phyloP scores from a whole-genome alignment of 2,797 vertebrate species.

The Acanthurus leucopareius region DNA sequence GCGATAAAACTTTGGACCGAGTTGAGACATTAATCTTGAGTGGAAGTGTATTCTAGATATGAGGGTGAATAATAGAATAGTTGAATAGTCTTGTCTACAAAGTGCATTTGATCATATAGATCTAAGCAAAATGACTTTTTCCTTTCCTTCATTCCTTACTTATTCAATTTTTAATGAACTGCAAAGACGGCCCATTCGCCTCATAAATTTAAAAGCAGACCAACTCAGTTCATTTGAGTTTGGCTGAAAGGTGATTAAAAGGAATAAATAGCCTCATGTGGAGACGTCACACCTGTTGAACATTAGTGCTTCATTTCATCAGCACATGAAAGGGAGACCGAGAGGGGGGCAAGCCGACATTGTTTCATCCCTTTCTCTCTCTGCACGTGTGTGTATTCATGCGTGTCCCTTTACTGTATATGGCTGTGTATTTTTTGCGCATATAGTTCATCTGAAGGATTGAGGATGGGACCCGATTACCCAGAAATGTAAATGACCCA shows the following conservation, averaged over 20 bases:
- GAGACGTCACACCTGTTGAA: conserved; percentile 64
- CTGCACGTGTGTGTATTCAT: conserved; percentile 21
- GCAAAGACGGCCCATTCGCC: conserved; percentile 16
- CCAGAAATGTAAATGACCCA: conserved; percentile 29
- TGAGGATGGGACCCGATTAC: conserved; percentile 20
- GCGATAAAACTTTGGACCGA: background rate
- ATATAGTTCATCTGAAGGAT: conserved; percentile 30
- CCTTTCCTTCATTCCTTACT: background rate
- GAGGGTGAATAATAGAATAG: too few species aligned
- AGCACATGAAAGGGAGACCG: conserved; percentile 75
- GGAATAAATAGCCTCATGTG: conserved; percentile 55
- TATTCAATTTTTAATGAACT: conserved; percentile 42
- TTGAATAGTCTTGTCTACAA: background rate
- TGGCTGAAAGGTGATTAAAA: conserved; percentile 66
- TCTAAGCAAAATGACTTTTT: background rate
- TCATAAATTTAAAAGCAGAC: conserved; percentile 30
- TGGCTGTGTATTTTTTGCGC: conserved; percentile 21
- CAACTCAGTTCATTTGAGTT: conserved; percentile 43
- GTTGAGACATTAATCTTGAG: background rate
- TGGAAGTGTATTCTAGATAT: background rate
- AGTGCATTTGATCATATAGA: background rate
- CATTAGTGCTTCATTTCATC: conserved; percentile 68
- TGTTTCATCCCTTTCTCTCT: conserved; percentile 64
- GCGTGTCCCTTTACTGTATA: conserved; percentile 30
- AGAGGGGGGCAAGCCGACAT: conserved; percentile 36